These are phyloP conservation scores for Pseudochirops corinnae DNA, from an alignment of 2,797 vertebrate genomes.

Conservation along the genomic window DNA sequence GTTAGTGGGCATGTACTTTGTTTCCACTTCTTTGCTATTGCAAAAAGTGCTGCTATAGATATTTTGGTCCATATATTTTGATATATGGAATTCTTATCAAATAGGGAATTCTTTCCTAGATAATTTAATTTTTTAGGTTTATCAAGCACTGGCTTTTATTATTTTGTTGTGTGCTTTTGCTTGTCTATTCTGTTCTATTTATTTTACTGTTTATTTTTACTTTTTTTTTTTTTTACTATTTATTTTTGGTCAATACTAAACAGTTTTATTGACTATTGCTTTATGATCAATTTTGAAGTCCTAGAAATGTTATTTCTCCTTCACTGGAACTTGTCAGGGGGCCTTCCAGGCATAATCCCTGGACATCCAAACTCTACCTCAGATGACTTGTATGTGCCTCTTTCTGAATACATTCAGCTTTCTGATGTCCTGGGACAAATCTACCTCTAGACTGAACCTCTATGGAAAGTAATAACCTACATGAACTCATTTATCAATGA, in stretches of 20 bases:
- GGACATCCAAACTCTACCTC: neutral
- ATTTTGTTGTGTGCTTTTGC: neutral
- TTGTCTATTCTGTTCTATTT: neutral
- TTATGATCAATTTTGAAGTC: neutral
- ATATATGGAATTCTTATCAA: neutral
- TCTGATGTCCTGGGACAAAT: neutral
- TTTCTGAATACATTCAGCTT: neutral
- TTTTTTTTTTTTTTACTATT: too few species aligned
- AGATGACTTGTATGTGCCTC: neutral
- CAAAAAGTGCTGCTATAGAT: neutral
- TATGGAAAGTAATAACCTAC: neutral
- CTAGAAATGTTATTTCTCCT: neutral
- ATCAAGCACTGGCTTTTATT: neutral
- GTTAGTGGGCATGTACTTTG: neutral
- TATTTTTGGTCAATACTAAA: neutral
- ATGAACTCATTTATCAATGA: neutral
- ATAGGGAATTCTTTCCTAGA: neutral
- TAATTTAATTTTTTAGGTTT: neutral
- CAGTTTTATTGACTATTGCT: neutral
- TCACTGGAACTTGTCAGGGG: neutral
- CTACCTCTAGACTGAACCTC: neutral
- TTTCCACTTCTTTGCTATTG: neutral
- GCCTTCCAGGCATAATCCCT: neutral
- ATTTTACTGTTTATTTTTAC: neutral
- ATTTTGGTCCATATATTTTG: neutral